These are phyloP conservation scores for Callopanchax toddi DNA, from an alignment of 2,113 vertebrate species.

Conservation along the genomic window DNA sequence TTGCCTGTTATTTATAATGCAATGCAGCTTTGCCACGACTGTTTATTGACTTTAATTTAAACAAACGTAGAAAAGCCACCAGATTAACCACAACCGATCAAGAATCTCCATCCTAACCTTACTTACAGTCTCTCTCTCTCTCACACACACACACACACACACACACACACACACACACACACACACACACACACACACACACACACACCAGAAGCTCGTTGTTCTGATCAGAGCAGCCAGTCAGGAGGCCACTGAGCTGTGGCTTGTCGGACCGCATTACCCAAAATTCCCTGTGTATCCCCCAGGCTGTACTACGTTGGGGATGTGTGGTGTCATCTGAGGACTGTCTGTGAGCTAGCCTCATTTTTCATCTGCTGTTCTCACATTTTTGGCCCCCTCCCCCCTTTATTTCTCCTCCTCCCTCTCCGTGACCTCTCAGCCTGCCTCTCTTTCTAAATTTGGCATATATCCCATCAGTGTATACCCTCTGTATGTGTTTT, in stretches of 20 bases:
- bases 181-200: neutral
- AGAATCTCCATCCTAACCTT: constrained; percentile 17
- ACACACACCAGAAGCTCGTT: constrained; percentile 17
- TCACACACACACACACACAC: too few species aligned
- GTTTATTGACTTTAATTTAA: constrained; percentile 53
- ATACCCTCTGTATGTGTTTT: constrained; percentile 24
- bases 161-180: too few species aligned
- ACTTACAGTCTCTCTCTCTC: too few species aligned
- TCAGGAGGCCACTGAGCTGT: constrained; percentile 66
- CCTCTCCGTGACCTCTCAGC: constrained; percentile 34
- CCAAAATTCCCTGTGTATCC: constrained; percentile 68
- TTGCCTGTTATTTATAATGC: constrained; percentile 35
- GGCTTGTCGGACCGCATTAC: constrained; percentile 69
- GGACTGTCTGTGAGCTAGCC: constrained; percentile 57
- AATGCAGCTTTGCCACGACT: constrained; percentile 22
- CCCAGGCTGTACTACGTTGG: constrained; percentile 55
- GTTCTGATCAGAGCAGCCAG: constrained; percentile 64
- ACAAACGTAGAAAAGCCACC: constrained; percentile 17
- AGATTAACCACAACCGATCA: constrained; percentile 38
- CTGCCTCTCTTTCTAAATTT: constrained; percentile 53
- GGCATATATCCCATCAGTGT: constrained; percentile 42
- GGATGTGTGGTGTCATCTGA: constrained; percentile 55
- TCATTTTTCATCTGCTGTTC: constrained; percentile 69
- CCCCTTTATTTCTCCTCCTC: neutral
- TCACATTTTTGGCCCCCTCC: neutral